Evolutionary conservation across 1,140 invertebrate species (phyloP).

Genomic region (Atopsyche davidsoni): DNA sequence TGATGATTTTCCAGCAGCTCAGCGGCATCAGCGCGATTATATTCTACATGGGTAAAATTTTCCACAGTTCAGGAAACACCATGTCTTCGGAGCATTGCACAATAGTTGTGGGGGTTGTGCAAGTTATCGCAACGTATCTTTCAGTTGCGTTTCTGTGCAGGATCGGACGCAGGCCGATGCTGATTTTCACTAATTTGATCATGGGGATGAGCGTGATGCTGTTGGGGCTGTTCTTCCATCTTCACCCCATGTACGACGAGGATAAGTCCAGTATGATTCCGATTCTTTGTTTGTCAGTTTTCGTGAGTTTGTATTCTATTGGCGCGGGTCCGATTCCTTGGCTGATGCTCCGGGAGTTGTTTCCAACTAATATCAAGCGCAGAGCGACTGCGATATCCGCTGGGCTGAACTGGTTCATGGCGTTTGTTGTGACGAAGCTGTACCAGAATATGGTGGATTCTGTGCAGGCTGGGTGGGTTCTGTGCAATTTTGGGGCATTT

Average conservation of each 20-base stretch:
- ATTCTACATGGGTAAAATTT: constrained; percentile 68
- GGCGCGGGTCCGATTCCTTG: constrained; percentile 60
- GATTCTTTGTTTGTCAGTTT: constrained; percentile 39
- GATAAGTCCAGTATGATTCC: constrained; percentile 40
- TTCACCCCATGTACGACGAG: constrained; percentile 43
- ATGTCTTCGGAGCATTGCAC: constrained; percentile 46
- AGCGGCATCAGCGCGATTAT: constrained; percentile 75
- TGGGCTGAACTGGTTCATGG: constrained; percentile 62
- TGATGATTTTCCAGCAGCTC: constrained; percentile 80
- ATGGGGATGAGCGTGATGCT: constrained; percentile 56
- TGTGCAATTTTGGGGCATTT: constrained; percentile 63
- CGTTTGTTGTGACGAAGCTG: constrained; percentile 61
- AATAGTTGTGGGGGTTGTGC: constrained; percentile 63
- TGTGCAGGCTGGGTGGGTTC: constrained; percentile 51
- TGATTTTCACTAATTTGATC: constrained; percentile 54
- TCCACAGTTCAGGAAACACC: constrained; percentile 47
- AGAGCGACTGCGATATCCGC: constrained; percentile 57
- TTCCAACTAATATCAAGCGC: constrained; percentile 60
- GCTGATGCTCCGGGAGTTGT: constrained; percentile 59
- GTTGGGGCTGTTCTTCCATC: constrained; percentile 58
- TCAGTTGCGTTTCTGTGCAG: constrained; percentile 67
- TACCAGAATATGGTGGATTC: constrained; percentile 53
- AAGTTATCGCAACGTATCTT: constrained; percentile 63
- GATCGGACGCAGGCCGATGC: constrained; percentile 62
- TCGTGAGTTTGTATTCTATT: constrained; percentile 41